Evolutionary conservation across 2,113 vertebrate genomes (phyloP), one percentile per base, ranked within the genome.

Genomic region (Andinoacara biseriatus): DNA sequence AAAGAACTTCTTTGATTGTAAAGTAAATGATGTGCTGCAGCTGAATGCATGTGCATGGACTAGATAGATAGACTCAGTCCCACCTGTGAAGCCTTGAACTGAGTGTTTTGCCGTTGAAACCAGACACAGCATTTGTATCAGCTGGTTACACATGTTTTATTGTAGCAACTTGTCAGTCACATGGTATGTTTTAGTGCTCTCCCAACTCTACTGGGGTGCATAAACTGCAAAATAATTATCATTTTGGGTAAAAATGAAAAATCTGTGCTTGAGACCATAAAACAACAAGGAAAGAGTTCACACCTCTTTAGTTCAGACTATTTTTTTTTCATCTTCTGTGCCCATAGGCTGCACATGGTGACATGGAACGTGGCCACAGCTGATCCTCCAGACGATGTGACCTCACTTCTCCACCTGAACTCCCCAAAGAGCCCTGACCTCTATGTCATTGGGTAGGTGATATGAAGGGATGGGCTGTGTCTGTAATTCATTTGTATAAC

Each of bases 331-430:
- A 5, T 77, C 17, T 40, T 13, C 57, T 4, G 2, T 77, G 59
- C 69, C 88, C 40, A 1, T 86, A 99, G 98, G 86, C 83, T 99
- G 0, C 97, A 98, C 78, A 89, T 99, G 49, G 95, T 98, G 84
- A 99, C 97, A 2, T 99, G 98, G 98, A 99, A 99, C 0, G 97
- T 99, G 85, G 98, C 96, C 75, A 97, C 97, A 22, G 96, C 95
- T 43, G 93, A 96, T 60, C 98, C 98, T 7, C 97, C 97, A 58
- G 92, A 94, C 0, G 96, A 98, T 81, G 83, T 97, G 78, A 90
- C 86, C 29, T 90, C 94, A 15, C 95, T 99, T 13, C 97, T 99
- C 57, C 96, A 96, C 65, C 95, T 98, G 8, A 92, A 93, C 86
- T 94, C 94, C 0, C 81, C 87, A 72, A 87, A 87, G 58, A 78